These are phyloP conservation scores for Antrozous pallidus DNA, from an alignment of 2,797 vertebrate genomes.

Conservation along the genomic window DNA sequence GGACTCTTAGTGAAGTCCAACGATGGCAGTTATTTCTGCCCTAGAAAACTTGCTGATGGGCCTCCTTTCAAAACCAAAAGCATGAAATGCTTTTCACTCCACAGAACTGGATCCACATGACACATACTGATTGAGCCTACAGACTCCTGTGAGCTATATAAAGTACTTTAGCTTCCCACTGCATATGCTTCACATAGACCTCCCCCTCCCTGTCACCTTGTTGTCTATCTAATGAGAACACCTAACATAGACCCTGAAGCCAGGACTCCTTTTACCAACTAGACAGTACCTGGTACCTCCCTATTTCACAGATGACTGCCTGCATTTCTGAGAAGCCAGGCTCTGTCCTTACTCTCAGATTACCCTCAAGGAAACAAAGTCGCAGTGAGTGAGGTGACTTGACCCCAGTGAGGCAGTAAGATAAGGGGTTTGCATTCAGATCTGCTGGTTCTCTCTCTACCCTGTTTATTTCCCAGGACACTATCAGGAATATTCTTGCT, in stretches of 20 bases:
- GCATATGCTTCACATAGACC: background rate
- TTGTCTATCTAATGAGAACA: background rate
- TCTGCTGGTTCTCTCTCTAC: background rate
- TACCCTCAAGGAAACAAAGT: background rate
- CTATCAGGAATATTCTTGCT: background rate
- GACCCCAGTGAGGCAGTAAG: background rate
- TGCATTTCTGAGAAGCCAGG: background rate
- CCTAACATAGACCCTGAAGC: background rate
- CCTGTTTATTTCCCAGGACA: background rate
- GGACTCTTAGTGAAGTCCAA: background rate
- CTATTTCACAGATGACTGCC: background rate
- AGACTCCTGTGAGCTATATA: background rate
- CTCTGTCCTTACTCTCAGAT: background rate
- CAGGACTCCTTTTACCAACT: background rate
- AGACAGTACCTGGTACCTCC: accelerated
- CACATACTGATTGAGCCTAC: background rate
- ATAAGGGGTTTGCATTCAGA: background rate
- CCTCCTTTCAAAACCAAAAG: slow-evolving; percentile 58
- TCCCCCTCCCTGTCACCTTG: background rate
- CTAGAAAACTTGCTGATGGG: slow-evolving; percentile 59
- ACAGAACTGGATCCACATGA: slow-evolving; percentile 14
- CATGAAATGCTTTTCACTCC: slow-evolving; percentile 58
- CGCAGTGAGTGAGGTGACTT: background rate
- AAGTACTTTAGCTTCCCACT: background rate
- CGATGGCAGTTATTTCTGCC: background rate